phyloP scores from a whole-genome alignment of 2,888 invertebrate genomes.

The Entomobrya proxima region DNA sequence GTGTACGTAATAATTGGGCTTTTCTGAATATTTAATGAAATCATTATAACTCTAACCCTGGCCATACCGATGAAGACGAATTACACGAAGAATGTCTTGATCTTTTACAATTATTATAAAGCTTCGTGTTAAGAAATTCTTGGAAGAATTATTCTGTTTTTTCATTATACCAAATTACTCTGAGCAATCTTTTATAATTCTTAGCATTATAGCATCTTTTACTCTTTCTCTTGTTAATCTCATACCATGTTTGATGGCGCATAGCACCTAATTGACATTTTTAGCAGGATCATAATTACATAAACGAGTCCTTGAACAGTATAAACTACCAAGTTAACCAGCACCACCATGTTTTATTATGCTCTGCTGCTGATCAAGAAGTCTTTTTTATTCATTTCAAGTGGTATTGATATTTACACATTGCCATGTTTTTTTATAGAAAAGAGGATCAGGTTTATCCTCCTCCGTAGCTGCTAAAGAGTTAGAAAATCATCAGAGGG shows the following conservation, averaged over 20 bases:
- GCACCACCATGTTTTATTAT: not conserved
- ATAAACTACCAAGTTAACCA: too few relatives aligned
- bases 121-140: not conserved
- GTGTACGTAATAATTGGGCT: not conserved
- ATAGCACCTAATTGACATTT: conserved; percentile 34
- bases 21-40: conserved; percentile 8
- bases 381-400: not conserved
- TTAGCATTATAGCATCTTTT: not conserved
- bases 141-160: not conserved
- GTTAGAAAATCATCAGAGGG: not conserved
- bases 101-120: not conserved
- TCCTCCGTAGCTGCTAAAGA: not conserved
- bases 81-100: not conserved
- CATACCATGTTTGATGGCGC: not conserved
- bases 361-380: too few relatives aligned
- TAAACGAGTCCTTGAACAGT: conserved; percentile 5
- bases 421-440: not conserved
- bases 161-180: not conserved
- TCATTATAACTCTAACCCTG: too few relatives aligned
- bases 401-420: not conserved
- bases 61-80: not conserved
- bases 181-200: not conserved
- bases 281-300: not conserved
- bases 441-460: conserved; percentile 11
- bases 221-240: not conserved